These are phyloP conservation scores for Lineus longissimus DNA, from an alignment of 1,140 invertebrate genomes.

Conservation along the genomic window DNA sequence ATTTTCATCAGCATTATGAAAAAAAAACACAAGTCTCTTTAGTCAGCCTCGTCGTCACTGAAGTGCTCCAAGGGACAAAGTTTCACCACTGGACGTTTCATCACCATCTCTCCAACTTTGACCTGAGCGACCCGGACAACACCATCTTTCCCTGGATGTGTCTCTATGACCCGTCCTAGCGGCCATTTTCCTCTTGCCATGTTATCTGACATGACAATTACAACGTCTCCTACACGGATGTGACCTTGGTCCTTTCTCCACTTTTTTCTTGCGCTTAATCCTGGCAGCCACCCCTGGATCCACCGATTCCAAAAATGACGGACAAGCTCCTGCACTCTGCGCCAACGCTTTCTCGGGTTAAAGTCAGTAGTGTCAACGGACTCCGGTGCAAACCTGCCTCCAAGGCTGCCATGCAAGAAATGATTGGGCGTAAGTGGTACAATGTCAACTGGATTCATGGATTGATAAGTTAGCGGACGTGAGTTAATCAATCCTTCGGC, in stretches of 20 bases:
- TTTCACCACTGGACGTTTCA: not conserved
- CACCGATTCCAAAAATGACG: constrained; percentile 16
- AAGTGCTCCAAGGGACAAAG: not conserved
- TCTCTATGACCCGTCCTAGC: not conserved
- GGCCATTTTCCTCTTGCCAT: not conserved
- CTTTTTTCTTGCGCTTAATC: not conserved
- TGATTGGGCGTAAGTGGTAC: constrained; percentile 29
- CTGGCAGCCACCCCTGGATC: constrained; percentile 11
- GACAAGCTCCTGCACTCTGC: constrained; percentile 9
- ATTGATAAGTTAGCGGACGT: constrained; percentile 29
- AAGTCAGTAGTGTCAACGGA: too few relatives aligned
- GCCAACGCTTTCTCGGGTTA: constrained; percentile 10
- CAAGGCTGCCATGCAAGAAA: constrained; percentile 25
- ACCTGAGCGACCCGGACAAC: not conserved
- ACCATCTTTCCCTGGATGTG: not conserved
- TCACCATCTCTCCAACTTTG: not conserved
- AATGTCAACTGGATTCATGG: constrained; percentile 29
- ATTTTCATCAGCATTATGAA: too few relatives aligned
- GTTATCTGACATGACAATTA: not conserved
- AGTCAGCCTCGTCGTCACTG: too few relatives aligned
- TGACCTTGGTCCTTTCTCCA: not conserved
- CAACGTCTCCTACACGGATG: not conserved
- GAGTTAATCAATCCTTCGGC: constrained; percentile 28
- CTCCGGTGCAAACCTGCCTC: constrained; percentile 6
- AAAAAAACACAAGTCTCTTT: too few relatives aligned